These are phyloP conservation scores for Ramazzottius varieornatus DNA, from an alignment of 2,888 invertebrate species.

Conservation along the genomic window DNA sequence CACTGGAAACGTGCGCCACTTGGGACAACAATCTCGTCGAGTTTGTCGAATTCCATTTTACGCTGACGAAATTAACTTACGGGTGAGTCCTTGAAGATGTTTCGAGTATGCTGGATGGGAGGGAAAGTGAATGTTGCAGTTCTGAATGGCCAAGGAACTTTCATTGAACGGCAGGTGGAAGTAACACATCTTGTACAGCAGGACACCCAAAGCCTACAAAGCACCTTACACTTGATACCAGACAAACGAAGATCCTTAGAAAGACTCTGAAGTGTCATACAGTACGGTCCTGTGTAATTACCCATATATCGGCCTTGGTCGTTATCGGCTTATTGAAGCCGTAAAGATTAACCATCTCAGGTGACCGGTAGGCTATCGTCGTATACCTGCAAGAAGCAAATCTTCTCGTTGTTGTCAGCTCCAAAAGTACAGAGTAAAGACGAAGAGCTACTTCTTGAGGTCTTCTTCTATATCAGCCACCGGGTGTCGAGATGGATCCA, in stretches of 20 bases:
- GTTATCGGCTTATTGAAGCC: conserved; percentile 44
- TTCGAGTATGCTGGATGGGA: conserved; percentile 45
- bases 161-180: conserved; percentile 70
- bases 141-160: conserved; percentile 68
- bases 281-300: too few relatives aligned
- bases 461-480: conserved; percentile 49
- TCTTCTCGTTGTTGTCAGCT: too few relatives aligned
- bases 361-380: conserved; percentile 59
- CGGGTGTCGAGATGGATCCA: conserved; percentile 16
- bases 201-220: conserved; percentile 51
- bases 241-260: neutral
- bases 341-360: conserved; percentile 80
- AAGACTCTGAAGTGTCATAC: neutral
- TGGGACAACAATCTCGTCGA: too few relatives aligned
- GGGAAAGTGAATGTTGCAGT: conserved; percentile 57
- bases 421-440: too few relatives aligned
- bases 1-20: too few relatives aligned
- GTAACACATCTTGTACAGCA: conserved; percentile 63
- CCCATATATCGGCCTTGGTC: conserved; percentile 67
- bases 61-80: conserved; percentile 32
- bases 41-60: too few relatives aligned
- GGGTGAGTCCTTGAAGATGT: conserved; percentile 42
- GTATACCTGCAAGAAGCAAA: conserved; percentile 52
- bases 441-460: conserved; percentile 39
- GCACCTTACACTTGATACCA: conserved; percentile 9